Percentiles rank a stretch among this genome's conserved stretches.
phyloP scores from a whole-genome alignment of 2,113 vertebrate genomes.

The Maccullochella peelii region DNA sequence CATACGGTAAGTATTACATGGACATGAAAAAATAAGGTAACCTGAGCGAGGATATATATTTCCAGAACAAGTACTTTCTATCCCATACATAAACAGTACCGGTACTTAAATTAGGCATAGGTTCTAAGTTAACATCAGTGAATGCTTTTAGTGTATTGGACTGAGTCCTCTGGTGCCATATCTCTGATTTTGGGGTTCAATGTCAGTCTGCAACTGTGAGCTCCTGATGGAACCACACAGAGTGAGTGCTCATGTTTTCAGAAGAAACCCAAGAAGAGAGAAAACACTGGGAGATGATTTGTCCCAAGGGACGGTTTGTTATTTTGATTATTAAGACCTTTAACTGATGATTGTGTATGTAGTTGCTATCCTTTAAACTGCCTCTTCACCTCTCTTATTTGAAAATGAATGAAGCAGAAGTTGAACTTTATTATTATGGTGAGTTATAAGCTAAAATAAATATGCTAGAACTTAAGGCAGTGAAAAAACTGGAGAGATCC shows the following conservation, averaged over 20 bases:
- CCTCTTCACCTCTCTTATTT: background rate
- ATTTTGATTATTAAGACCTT: slow-evolving; percentile 20
- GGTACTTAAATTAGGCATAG: slow-evolving; percentile 29
- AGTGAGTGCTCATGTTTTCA: slow-evolving; percentile 43
- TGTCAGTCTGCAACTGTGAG: slow-evolving; percentile 15
- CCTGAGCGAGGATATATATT: background rate
- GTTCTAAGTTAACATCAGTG: slow-evolving; percentile 23
- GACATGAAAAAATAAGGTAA: slow-evolving; percentile 22
- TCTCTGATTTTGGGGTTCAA: slow-evolving; percentile 17
- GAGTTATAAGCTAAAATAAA: slow-evolving; percentile 7
- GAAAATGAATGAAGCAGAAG: slow-evolving; percentile 27
- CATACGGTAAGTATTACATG: slow-evolving; percentile 20
- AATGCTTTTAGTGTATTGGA: slow-evolving; percentile 33
- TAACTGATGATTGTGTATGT: background rate
- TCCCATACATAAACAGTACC: background rate
- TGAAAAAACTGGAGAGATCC: background rate
- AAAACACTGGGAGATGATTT: slow-evolving; percentile 24
- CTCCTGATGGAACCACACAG: slow-evolving; percentile 29
- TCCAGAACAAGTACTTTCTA: slow-evolving; percentile 25
- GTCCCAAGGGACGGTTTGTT: slow-evolving; percentile 34
- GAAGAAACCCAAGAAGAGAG: slow-evolving; percentile 33
- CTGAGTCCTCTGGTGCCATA: slow-evolving; percentile 14
- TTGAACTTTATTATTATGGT: slow-evolving; percentile 4
- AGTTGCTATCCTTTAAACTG: slow-evolving; percentile 21
- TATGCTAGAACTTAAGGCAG: background rate